These are phyloP conservation scores for Drosophila vallismaia DNA, from an alignment of 2,888 invertebrate genomes.

Conservation along the genomic window DNA sequence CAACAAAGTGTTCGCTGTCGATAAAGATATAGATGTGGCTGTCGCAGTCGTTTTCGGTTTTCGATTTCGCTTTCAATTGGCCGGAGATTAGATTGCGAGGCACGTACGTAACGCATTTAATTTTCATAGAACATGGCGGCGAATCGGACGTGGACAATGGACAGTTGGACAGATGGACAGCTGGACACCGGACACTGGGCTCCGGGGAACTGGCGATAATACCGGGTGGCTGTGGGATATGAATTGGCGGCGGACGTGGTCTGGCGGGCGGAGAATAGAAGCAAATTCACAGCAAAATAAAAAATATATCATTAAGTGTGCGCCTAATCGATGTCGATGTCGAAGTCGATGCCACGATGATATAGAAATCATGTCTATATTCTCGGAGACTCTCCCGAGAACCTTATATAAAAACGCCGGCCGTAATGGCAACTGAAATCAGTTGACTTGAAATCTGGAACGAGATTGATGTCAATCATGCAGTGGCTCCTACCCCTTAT, in stretches of 20 bases:
- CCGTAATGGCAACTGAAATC: conserved; percentile 47
- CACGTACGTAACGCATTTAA: conserved; percentile 74
- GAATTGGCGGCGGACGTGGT: conserved; percentile 34
- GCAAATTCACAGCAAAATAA: conserved; percentile 47
- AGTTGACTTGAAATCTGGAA: conserved; percentile 51
- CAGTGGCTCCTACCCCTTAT: conserved; percentile 41
- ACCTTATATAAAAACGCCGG: conserved; percentile 62
- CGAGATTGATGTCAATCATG: conserved; percentile 47
- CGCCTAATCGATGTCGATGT: conserved; percentile 68
- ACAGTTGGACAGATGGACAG: conserved; percentile 39
- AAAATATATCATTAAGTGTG: conserved; percentile 73
- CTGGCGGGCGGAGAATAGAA: conserved; percentile 43
- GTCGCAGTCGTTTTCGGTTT: conserved; percentile 12
- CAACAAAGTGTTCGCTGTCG: conserved; percentile 47
- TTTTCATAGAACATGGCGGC: conserved; percentile 75
- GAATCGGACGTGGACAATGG: conserved; percentile 67
- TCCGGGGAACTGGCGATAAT: conserved; percentile 14
- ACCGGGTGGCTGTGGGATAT: conserved; percentile 26
- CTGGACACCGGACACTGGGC: conserved; percentile 1
- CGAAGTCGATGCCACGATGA: conserved; percentile 48
- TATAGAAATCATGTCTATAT: conserved; percentile 42
- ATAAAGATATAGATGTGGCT: background rate
- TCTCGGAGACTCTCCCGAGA: conserved; percentile 69
- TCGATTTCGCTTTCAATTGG: conserved; percentile 72
- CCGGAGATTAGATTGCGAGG: conserved; percentile 51